Evolutionary conservation across 1,140 invertebrate genomes (phyloP), one percentile per base, ranked within the genome.

Genomic region (Carposina sasakii): DNA sequence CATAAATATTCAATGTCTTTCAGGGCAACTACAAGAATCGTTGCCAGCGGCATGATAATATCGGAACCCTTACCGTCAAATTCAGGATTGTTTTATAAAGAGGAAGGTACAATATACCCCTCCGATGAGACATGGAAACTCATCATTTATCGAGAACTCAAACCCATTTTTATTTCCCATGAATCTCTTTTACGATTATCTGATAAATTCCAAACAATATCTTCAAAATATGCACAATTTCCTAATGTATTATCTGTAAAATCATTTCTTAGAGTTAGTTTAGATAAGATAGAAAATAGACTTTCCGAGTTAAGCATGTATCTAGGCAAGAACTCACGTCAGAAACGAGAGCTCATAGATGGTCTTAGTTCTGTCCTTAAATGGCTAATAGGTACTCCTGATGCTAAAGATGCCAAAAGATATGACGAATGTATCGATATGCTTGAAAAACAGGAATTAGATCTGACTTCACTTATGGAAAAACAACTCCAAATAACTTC

Each of bases 341-440:
- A 31, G 12, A 44, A 44, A 21, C 42, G 42, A 3, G 42, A 44
- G 33, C n/a, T 44, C 3, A 2, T 44, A 10, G 28, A 31, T 20
- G 28, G 42, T 1, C 15, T 44, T 3, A 31, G 42, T 31, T 13
- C 26, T n/a, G 1, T 44, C 4, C 28, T 44, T 2, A 44, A 31
- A 31, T 44, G 28, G 26, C 19, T 44, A 2, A 44, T 44, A 8
- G 42, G 42, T 22, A 61, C 59, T 13, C 54, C 60, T 19, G 56
- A 63, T 26, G 60, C 56, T 2, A 63, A 54, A 37, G 54, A 63
- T 33, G 53, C 60, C 2, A 55, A 63, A 39, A 48, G 30, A 8
- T 56, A 60, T 23, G 54, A 60, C 16, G 36, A 60, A 46, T 60
- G 54, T 37, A 64, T 64, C 20, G 43, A 64, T 23, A 33, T 28